Evolutionary conservation across 35 echinoderm and acorn worm species (phyloP).

Genomic region (Anneissia japonica): DNA sequence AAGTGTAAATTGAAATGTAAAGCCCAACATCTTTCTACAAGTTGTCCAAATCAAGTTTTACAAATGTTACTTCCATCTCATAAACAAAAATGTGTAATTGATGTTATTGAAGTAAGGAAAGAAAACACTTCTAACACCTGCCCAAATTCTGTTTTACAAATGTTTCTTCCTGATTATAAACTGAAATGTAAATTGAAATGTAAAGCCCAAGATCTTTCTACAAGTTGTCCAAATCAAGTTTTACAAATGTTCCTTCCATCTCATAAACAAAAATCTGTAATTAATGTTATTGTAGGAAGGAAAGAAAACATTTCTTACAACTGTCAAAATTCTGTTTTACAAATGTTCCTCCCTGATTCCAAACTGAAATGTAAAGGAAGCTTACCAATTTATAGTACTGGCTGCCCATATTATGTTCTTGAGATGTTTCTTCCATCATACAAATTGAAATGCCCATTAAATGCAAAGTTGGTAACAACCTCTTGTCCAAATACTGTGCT

Average conservation of each 20-base stretch:
- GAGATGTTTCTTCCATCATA: not conserved
- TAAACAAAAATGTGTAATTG: too few relatives aligned
- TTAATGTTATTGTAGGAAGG: not conserved
- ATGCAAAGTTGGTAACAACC: not conserved
- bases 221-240: not conserved
- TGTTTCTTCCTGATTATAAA: too few relatives aligned
- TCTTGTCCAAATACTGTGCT: not conserved
- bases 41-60: too few relatives aligned
- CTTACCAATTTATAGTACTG: not conserved
- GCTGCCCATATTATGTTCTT: not conserved
- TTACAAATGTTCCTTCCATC: not conserved
- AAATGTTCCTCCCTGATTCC: not conserved
- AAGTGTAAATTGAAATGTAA: too few relatives aligned
- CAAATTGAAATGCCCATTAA: not conserved
- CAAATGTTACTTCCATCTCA: too few relatives aligned
- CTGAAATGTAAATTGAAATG: not conserved
- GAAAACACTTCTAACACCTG: not conserved
- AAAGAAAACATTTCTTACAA: not conserved
- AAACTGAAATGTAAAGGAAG: not conserved
- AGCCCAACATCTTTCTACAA: too few relatives aligned
- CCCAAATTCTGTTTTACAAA: not conserved
- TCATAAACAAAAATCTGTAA: not conserved
- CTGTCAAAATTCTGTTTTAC: not conserved
- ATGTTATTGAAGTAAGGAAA: not conserved
- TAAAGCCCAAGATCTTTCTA: not conserved